Conservation (phyloP, 2,888 invertebrate genomes). For the Neoscelio sp. region DNA sequence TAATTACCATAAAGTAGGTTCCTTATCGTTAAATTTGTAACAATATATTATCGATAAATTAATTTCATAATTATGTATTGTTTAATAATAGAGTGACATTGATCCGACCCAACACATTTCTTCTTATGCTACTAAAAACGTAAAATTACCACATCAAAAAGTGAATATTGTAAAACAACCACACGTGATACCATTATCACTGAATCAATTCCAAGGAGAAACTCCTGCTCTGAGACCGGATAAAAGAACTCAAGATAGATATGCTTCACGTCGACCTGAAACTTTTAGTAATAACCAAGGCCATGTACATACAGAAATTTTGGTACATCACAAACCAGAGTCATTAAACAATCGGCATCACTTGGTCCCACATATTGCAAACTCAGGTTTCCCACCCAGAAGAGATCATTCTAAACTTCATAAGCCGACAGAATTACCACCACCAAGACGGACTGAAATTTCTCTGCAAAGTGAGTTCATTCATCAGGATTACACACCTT, state of each 20-base stretch:
- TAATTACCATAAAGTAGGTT: conserved; percentile 83
- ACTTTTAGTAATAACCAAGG: conserved; percentile 76
- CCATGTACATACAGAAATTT: conserved; percentile 79
- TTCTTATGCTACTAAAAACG: conserved; percentile 75
- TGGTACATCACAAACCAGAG: conserved; percentile 79
- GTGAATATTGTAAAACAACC: conserved; percentile 69
- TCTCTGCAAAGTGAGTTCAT: conserved; percentile 71
- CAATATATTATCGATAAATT: neutral
- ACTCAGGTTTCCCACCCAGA: conserved; percentile 71
- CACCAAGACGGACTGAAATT: conserved; percentile 79
- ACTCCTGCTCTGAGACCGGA: conserved; percentile 57
- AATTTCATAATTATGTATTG: neutral
- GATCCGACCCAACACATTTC: conserved; percentile 79
- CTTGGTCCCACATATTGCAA: conserved; percentile 53
- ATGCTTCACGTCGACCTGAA: conserved; percentile 75
- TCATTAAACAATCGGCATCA: conserved; percentile 74
- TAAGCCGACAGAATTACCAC: conserved; percentile 73
- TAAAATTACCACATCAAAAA: conserved; percentile 73
- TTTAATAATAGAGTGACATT: conserved; percentile 72
- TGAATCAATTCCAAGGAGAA: conserved; percentile 66
- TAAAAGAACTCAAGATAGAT: conserved; percentile 75
- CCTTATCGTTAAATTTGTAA: neutral
- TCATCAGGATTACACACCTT: conserved; percentile 70
- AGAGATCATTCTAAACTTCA: conserved; percentile 74
- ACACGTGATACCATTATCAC: conserved; percentile 73